A percentile compares a stretch with the other conserved stretches of the same genome.
These are phyloP conservation scores for Paralvinella palmiformis DNA, from an alignment of 1,140 invertebrate genomes.

Conservation along the genomic window DNA sequence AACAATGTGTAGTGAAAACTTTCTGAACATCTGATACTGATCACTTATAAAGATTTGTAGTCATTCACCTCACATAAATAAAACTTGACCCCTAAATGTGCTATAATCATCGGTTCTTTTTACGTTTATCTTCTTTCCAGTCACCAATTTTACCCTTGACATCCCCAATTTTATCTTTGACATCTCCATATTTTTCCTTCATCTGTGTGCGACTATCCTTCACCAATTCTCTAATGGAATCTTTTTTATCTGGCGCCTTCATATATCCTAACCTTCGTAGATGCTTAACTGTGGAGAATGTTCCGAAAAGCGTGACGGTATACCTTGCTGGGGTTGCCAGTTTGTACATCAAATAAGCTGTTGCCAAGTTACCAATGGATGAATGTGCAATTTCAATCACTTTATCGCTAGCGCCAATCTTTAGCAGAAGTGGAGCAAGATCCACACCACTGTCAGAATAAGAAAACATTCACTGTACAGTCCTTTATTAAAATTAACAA, in stretches of 20 bases:
- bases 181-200: constrained; percentile 6
- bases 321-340: constrained; percentile 82
- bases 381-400: constrained; percentile 68
- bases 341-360: constrained; percentile 87
- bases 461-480: constrained; percentile 13
- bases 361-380: constrained; percentile 76
- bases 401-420: constrained; percentile 66
- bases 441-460: constrained; percentile 74
- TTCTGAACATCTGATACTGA: too few species aligned
- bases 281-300: constrained; percentile 65
- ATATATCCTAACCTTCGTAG: constrained; percentile 63
- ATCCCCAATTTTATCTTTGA: constrained; percentile 1
- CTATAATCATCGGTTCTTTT: too few species aligned
- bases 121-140: too few species aligned
- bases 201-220: constrained; percentile 4
- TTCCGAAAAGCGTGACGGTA: constrained; percentile 77
- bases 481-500: constrained; percentile 16
- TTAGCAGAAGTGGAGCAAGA: constrained; percentile 69
- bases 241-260: constrained; percentile 59
- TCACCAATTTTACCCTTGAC: constrained; percentile 48
- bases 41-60: too few species aligned
- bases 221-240: constrained; percentile 33
- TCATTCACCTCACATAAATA: too few species aligned
- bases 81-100: too few species aligned
- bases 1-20: too few species aligned